Evolutionary conservation across 2,797 vertebrate species (phyloP), one percentile per base, ranked within the genome.

Genomic region (Sebastes itinus): DNA sequence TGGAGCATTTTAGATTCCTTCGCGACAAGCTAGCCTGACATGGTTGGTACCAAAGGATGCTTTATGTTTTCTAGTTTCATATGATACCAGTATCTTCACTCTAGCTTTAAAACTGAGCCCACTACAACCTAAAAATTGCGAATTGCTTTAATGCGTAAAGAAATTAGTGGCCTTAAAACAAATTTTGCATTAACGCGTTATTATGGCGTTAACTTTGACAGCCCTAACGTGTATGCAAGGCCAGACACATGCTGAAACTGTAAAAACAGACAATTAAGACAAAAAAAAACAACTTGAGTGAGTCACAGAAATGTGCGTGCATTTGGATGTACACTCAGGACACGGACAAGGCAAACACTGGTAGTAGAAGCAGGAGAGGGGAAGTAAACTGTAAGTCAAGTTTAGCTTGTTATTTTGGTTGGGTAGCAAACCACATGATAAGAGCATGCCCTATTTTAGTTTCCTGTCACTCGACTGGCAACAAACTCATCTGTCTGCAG

Each of bases 361-460:
- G 65, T 38, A 46, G 58, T 12, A 70, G 52, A 72, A 28, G 62
- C 28, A 82, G 59, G 61, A 89, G 52, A 80, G 81, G 88, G 89
- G 89, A 92, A 91, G 88, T 92, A 49, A 7, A 72, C 33, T 46
- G 20, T 30, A 25, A 78, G 79, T 72, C 58, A 83, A 56, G 69
- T 79, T 72, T 22, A 87, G 68, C 75, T 88, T 90, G 90, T 92
- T 92, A 87, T 94, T 94, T 89, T 89, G 65, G 83, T 84, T 14
- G 25, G 14, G 62, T 38, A 66, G 42, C 58, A 72, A 69, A 84
- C 88, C 93, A 90, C 93, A 93, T 93, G 94, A 94, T 42, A 67
- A 55, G 23, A 88, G 2, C 68, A 82, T 91, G 88, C 87, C 87
- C 92, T 89, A 91, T 75, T 93, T 95, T 71, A 85, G 83, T 64